phyloP scores from a whole-genome alignment of 2,888 invertebrate species.

The Caradrina clavipalpis region DNA sequence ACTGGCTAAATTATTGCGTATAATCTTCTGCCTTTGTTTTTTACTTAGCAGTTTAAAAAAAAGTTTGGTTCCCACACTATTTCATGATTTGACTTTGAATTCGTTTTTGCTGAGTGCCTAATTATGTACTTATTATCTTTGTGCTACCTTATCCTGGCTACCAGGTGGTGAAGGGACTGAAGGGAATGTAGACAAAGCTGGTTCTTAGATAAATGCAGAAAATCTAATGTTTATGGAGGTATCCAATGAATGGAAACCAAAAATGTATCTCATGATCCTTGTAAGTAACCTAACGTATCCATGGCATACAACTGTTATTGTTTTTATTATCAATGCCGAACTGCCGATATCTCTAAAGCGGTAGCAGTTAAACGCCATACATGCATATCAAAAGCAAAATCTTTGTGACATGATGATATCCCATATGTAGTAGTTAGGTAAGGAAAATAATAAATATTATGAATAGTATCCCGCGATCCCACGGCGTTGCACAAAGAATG shows the following conservation, averaged over 20 bases:
- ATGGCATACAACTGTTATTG: not conserved
- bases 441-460: constrained; percentile 67
- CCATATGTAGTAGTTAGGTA: constrained; percentile 40
- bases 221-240: not conserved
- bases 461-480: constrained; percentile 66
- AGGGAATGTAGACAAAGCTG: constrained; percentile 4
- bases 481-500: constrained; percentile 80
- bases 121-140: constrained; percentile 57
- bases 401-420: constrained; percentile 12
- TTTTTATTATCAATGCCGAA: not conserved
- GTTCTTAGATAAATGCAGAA: not conserved
- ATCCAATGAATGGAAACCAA: not conserved
- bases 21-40: constrained; percentile 83
- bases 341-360: not conserved
- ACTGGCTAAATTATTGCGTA: constrained; percentile 86
- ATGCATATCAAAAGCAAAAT: constrained; percentile 23
- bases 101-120: constrained; percentile 54
- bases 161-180: constrained; percentile 30
- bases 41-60: constrained; percentile 78
- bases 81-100: constrained; percentile 67
- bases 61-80: constrained; percentile 82
- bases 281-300: not conserved
- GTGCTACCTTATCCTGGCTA: constrained; percentile 51
- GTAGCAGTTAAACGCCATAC: not conserved
- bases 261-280: not conserved